These are phyloP conservation scores for Drosophila picticornis DNA, from an alignment of 2,888 invertebrate species.

Conservation along the genomic window DNA sequence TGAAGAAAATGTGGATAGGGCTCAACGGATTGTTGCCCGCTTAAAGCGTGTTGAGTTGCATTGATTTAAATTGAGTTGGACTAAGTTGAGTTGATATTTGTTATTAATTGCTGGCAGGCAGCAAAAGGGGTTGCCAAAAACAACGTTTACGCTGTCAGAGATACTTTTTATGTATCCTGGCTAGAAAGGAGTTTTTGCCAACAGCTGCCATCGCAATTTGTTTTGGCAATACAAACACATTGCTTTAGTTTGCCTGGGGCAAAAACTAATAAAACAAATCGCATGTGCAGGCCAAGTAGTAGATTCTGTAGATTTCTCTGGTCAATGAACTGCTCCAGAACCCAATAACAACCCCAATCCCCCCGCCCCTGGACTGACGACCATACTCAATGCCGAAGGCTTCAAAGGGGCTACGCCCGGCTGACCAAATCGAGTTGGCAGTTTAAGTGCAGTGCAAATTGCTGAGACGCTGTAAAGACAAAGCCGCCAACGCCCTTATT, in stretches of 20 bases:
- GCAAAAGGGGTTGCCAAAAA: slow-evolving; percentile 67
- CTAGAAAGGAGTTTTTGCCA: slow-evolving; percentile 53
- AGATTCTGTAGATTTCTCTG: slow-evolving; percentile 57
- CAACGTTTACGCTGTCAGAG: slow-evolving; percentile 36
- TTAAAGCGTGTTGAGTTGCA: slow-evolving; percentile 42
- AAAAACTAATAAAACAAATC: slow-evolving; percentile 80
- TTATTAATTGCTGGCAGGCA: slow-evolving; percentile 68
- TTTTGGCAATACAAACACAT: slow-evolving; percentile 53
- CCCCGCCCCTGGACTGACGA: slow-evolving; percentile 9
- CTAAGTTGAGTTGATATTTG: slow-evolving; percentile 51
- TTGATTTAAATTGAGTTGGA: slow-evolving; percentile 37
- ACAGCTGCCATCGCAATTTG: slow-evolving; percentile 69
- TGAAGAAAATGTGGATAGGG: slow-evolving; percentile 4
- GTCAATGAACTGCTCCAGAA: slow-evolving; percentile 67
- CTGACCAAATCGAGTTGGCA: slow-evolving; percentile 71
- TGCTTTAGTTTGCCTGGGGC: slow-evolving; percentile 29
- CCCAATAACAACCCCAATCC: slow-evolving; percentile 23
- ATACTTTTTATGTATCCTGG: slow-evolving; percentile 38
- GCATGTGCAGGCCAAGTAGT: slow-evolving; percentile 74
- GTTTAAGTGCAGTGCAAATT: slow-evolving; percentile 76
- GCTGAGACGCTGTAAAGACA: slow-evolving; percentile 40
- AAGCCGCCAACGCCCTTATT: slow-evolving; percentile 25
- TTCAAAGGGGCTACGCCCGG: slow-evolving; percentile 36
- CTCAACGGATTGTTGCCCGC: slow-evolving; percentile 14
- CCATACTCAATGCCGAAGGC: slow-evolving; percentile 43